Base-by-base conservation (phyloP, 1,140 invertebrate species). In the Euwallacea similis region DNA sequence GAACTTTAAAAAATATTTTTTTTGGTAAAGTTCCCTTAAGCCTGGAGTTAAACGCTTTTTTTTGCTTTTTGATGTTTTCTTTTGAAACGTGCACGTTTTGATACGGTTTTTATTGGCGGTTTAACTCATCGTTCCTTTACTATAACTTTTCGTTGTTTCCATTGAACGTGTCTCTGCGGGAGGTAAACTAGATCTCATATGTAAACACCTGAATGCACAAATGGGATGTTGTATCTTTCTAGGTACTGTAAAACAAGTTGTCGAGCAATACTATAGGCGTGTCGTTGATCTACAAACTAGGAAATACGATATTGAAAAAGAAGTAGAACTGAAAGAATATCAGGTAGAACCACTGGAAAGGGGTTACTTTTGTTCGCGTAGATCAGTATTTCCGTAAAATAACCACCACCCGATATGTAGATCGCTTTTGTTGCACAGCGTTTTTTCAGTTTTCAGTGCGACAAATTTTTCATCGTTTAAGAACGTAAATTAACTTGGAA, bases 241-340 rank as follows among this genome's bases (percentile, higher is more conserved):
- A 77, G 77, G 62, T 61, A 68, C 13, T 83, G 87, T 97, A 82
- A 93, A 93, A 86, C 89, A 91, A 85, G 88, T 94, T 85, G 91
- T 91, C 86, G 88, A 86, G 82, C 87, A 88, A 82, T 94, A 97
- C 87, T 89, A 98, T 86, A 89, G 89, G 82, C 90, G 92, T 85
- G 92, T 97, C 83, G 85, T 83, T 81, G 85, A 86, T 78, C 89
- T 98, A 82, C 96, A 98, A 86, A 92, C 93, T 84, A 88, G 92
- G 86, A 97, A 98, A 87, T 98, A 96, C 87, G 96, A 98, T 88
- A 88, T 96, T 86, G 96, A 99, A 87, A 90, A 90, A 84, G 92
- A 95, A 86, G 95, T 98, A 83, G 88, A 91, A 84, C 91, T 89
- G 85, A 97, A 95, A 90, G 93, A 95, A 84, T 88, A 90, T 82